These are phyloP conservation scores for Synaphobranchus kaupii DNA, from an alignment of 2,797 vertebrate genomes.

Conservation along the genomic window DNA sequence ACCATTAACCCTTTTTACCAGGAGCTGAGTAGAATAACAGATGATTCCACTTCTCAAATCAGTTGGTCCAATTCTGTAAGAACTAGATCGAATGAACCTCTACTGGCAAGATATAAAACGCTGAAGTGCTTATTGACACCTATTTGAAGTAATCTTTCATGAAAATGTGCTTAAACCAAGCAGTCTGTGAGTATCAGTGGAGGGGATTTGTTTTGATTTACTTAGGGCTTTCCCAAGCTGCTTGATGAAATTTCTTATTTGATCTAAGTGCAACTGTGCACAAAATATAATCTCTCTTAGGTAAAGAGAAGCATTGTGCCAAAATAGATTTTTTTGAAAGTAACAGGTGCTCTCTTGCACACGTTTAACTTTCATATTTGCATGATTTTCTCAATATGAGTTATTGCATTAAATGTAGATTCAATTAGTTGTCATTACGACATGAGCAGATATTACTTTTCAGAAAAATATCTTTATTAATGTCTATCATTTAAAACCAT, in stretches of 20 bases:
- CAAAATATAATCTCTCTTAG: not conserved
- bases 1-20: not conserved
- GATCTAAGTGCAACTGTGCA: not conserved
- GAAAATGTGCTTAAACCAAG: not conserved
- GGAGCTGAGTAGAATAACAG: not conserved
- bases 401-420: not conserved
- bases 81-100: not conserved
- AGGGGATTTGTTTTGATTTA: not conserved
- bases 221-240: not conserved
- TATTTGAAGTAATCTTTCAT: not conserved
- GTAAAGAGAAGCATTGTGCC: not conserved
- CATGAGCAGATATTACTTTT: not conserved
- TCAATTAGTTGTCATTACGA: not conserved
- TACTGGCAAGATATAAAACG: not conserved
- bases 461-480: slow-evolving; percentile 6
- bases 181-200: not conserved
- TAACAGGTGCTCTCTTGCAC: not conserved
- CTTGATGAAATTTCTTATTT: not conserved
- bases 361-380: not conserved
- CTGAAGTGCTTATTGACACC: not conserved
- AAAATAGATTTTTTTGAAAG: not conserved
- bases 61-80: not conserved
- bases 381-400: not conserved
- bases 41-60: not conserved
- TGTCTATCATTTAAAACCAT: not conserved